A percentile compares a stretch with the other conserved stretches of the same genome.
phyloP scores from a whole-genome alignment of 2,113 vertebrate genomes.

The Phainopepla nitens region DNA sequence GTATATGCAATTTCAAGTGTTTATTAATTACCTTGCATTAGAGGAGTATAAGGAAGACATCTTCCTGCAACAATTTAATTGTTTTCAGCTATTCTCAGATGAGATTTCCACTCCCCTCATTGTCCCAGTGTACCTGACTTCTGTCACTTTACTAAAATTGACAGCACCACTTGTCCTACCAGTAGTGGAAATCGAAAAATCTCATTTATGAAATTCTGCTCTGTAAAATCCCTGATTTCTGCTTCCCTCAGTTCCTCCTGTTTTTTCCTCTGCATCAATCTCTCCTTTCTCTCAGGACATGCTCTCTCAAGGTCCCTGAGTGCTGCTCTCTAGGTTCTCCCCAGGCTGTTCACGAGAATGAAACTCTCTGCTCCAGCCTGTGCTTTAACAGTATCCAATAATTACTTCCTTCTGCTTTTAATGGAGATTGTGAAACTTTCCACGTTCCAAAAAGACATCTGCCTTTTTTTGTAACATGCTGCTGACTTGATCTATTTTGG shows the following conservation, averaged over 20 bases:
- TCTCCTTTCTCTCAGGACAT: not conserved
- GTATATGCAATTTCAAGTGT: not conserved
- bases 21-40: not conserved
- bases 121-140: not conserved
- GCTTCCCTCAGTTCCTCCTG: not conserved
- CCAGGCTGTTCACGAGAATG: accelerated
- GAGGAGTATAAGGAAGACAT: not conserved
- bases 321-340: not conserved
- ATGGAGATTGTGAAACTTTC: not conserved
- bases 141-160: not conserved
- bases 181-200: not conserved
- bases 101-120: not conserved
- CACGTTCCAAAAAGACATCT: not conserved
- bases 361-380: not conserved
- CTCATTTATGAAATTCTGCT: not conserved
- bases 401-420: not conserved
- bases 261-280: not conserved
- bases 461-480: not conserved
- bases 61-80: not conserved
- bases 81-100: not conserved
- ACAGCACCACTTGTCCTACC: not conserved
- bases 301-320: not conserved
- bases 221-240: not conserved
- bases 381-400: not conserved
- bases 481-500: not conserved